A percentile compares a stretch with the other conserved stretches of the same genome.
phyloP scores from a whole-genome alignment of 2,888 invertebrate species.

The Macrophya annulata region DNA sequence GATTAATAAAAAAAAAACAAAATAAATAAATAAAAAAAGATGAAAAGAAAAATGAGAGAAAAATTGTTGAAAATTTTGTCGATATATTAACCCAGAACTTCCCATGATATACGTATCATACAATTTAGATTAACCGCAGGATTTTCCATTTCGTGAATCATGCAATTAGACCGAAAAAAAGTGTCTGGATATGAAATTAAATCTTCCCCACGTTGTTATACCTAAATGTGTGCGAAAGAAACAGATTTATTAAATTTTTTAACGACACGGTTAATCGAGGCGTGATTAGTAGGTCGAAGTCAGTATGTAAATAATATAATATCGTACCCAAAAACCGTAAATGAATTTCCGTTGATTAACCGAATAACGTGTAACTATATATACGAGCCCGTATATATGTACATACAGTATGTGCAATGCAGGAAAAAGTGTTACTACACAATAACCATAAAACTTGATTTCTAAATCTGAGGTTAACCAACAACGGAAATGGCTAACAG shows the following conservation, averaged over 20 bases:
- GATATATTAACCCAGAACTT: background rate
- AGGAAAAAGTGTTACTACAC: background rate
- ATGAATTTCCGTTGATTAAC: constrained; percentile 2
- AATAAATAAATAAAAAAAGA: background rate
- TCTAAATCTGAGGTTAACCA: constrained; percentile 20
- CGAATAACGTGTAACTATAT: background rate
- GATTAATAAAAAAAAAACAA: background rate
- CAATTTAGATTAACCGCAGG: background rate
- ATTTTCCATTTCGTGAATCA: background rate
- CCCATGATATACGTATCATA: background rate
- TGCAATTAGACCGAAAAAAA: background rate
- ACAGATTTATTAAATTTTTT: background rate
- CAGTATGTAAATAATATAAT: background rate
- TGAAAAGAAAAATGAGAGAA: too few relatives aligned
- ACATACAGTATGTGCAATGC: too few relatives aligned
- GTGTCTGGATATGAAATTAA: background rate
- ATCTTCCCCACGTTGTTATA: background rate
- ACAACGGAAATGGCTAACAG: constrained; percentile 32
- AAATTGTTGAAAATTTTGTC: background rate
- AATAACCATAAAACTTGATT: constrained; percentile 21
- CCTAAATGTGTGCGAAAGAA: background rate
- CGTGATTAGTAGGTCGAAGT: background rate
- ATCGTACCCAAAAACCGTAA: background rate
- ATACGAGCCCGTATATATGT: too few relatives aligned
- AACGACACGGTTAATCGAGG: constrained; percentile 8